A percentile compares a stretch with the other conserved stretches of the same genome.
Conservation (phyloP, 2,888 invertebrate genomes). For the Celastrina argiolus region DNA sequence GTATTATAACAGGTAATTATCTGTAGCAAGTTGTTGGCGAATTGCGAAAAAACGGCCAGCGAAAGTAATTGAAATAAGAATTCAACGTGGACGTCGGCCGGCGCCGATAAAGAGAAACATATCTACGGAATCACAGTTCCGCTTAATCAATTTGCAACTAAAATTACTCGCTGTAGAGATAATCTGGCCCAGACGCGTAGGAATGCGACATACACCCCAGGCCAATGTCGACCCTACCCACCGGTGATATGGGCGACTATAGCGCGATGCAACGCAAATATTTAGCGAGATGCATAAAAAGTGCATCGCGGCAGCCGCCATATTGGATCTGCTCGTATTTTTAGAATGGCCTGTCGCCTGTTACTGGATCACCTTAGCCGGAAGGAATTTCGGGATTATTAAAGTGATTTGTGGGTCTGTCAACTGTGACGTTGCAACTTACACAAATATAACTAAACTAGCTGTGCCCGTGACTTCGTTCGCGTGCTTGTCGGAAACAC, state of each 20-base stretch:
- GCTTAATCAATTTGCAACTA: slow-evolving; percentile 41
- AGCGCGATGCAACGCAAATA: slow-evolving; percentile 34
- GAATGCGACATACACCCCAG: slow-evolving; percentile 32
- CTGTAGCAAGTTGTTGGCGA: not conserved
- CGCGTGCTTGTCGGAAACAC: too few relatives aligned
- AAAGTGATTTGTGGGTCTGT: not conserved
- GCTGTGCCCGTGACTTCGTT: too few relatives aligned
- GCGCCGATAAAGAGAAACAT: slow-evolving; percentile 33
- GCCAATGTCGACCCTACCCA: slow-evolving; percentile 27
- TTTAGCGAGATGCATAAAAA: slow-evolving; percentile 66
- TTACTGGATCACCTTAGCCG: slow-evolving; percentile 44
- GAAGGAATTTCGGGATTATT: slow-evolving; percentile 30
- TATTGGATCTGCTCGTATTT: slow-evolving; percentile 50
- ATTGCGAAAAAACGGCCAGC: slow-evolving; percentile 27
- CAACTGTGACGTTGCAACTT: not conserved
- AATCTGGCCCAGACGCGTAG: slow-evolving; percentile 37
- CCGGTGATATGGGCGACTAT: slow-evolving; percentile 1
- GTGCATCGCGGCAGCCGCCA: slow-evolving; percentile 52
- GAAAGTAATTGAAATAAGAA: slow-evolving; percentile 30
- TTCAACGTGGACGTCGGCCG: slow-evolving; percentile 28
- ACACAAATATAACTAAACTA: not conserved
- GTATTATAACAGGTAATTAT: too few relatives aligned
- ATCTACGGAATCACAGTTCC: slow-evolving; percentile 39
- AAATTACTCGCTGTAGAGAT: slow-evolving; percentile 36
- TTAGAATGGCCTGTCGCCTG: slow-evolving; percentile 61